Percentiles rank a stretch among this genome's conserved stretches.
Conservation (phyloP, 2,797 vertebrate genomes). For the Centropyge bicolor region DNA sequence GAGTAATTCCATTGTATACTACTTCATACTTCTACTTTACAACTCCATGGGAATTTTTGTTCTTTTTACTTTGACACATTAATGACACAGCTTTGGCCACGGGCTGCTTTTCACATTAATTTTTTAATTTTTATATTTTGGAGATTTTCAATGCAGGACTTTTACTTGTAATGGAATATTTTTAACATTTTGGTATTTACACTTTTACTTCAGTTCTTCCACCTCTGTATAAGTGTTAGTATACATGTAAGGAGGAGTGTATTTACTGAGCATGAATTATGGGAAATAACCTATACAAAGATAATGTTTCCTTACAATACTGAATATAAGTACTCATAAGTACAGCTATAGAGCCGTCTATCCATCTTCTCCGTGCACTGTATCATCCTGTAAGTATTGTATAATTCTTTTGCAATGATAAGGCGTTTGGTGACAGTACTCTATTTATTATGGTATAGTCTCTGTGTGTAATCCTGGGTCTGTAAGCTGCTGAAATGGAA, state of each 20-base stretch:
- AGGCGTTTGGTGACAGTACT: background rate
- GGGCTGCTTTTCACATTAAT: background rate
- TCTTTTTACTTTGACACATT: background rate
- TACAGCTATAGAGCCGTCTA: background rate
- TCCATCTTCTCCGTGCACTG: background rate
- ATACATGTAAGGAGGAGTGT: background rate
- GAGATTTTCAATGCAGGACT: background rate
- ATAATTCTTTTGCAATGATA: background rate
- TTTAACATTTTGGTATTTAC: background rate
- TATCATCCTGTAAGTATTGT: background rate
- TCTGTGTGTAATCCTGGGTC: constrained; percentile 49
- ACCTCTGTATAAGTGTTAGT: background rate
- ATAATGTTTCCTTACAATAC: background rate
- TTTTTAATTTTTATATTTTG: background rate
- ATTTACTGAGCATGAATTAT: background rate
- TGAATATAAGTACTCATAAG: background rate
- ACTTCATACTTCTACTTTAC: background rate
- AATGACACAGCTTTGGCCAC: background rate
- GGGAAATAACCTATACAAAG: background rate
- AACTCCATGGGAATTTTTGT: background rate
- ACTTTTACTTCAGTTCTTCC: background rate
- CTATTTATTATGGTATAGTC: constrained; percentile 23
- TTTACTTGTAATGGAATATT: background rate
- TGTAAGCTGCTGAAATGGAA: constrained; percentile 61
- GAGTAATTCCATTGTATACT: background rate